Evolutionary conservation across 2,888 invertebrate genomes (phyloP).

Genomic region (Rhodophaea formosa): DNA sequence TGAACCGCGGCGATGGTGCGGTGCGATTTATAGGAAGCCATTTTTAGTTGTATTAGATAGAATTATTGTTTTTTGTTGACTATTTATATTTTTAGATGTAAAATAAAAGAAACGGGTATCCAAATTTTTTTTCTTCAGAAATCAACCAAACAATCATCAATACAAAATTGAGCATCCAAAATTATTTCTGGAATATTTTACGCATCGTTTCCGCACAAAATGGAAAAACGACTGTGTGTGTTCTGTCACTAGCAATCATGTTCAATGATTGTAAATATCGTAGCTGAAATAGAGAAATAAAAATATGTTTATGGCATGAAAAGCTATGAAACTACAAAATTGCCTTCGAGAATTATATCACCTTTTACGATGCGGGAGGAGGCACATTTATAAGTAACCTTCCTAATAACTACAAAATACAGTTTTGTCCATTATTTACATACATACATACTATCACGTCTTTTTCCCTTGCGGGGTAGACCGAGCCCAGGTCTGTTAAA

Average conservation of each 20-base stretch:
- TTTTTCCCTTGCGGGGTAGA: too few relatives aligned
- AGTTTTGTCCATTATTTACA: too few relatives aligned
- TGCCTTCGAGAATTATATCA: too few relatives aligned
- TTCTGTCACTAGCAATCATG: conserved; percentile 92
- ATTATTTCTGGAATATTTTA: conserved; percentile 43
- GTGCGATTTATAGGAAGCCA: too few relatives aligned
- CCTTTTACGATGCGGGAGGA: too few relatives aligned
- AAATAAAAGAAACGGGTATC: conserved; percentile 16
- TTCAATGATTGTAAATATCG: conserved; percentile 92
- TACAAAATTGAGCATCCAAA: conserved; percentile 19
- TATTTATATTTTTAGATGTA: conserved; percentile 40
- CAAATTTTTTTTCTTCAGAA: conserved; percentile 28
- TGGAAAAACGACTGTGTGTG: conserved; percentile 94
- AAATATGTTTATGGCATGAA: background rate
- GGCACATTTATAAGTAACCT: too few relatives aligned
- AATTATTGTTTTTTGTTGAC: conserved; percentile 30
- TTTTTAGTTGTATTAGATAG: background rate
- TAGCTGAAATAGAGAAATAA: conserved; percentile 68
- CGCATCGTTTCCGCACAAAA: conserved; percentile 86
- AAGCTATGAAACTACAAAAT: too few relatives aligned
- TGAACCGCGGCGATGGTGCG: too few relatives aligned
- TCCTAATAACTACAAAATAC: too few relatives aligned
- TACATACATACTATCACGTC: too few relatives aligned
- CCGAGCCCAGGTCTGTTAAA: too few relatives aligned
- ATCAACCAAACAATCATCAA: conserved; percentile 27